Evolutionary conservation across 2,888 invertebrate species (phyloP).

Genomic region (Vesta saturnalis): DNA sequence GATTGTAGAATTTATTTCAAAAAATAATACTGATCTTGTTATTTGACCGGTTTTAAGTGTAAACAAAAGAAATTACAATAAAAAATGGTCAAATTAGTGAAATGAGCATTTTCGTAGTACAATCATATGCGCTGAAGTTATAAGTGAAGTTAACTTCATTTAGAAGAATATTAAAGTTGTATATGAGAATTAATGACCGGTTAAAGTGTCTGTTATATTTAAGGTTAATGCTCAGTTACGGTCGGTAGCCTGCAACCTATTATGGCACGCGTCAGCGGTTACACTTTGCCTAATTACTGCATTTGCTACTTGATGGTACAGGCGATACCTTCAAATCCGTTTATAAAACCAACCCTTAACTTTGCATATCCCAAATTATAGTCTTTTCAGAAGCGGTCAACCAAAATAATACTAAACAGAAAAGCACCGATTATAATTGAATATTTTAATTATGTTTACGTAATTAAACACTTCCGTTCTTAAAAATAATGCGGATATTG

Average conservation of each 20-base stretch:
- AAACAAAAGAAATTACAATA: too few relatives aligned
- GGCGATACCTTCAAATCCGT: conserved; percentile 20
- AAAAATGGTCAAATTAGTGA: too few relatives aligned
- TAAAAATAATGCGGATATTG: too few relatives aligned
- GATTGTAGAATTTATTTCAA: too few relatives aligned
- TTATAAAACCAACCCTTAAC: neutral
- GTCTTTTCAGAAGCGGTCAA: neutral
- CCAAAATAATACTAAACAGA: neutral
- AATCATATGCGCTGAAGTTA: too few relatives aligned
- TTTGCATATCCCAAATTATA: neutral
- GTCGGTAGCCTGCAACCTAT: conserved; percentile 38
- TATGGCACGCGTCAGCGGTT: conserved; percentile 40
- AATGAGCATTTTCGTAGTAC: too few relatives aligned
- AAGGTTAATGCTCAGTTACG: conserved; percentile 41
- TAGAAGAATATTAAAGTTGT: conserved; percentile 36
- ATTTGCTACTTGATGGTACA: conserved; percentile 23
- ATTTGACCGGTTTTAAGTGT: too few relatives aligned
- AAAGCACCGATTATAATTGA: neutral
- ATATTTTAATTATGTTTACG: neutral
- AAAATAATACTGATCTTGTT: too few relatives aligned
- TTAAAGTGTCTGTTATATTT: conserved; percentile 41
- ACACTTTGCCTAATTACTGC: conserved; percentile 37
- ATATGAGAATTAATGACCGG: conserved; percentile 39
- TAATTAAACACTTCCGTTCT: neutral
- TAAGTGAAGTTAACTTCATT: neutral